Conservation (phyloP, 2,888 invertebrate species). For the Lepetodrilus schrolli region DNA sequence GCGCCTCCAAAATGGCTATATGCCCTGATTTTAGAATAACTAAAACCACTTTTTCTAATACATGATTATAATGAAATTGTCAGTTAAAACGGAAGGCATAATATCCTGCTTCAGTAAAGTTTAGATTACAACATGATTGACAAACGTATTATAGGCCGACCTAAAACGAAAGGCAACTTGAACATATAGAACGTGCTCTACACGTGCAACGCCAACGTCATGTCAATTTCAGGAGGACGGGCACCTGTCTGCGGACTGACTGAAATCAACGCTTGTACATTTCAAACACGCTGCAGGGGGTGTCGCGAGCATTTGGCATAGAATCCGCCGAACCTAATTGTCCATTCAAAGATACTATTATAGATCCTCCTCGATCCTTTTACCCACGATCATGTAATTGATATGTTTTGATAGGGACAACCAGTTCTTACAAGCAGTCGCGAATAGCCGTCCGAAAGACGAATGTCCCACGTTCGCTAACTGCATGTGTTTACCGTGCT, state of each 20-base stretch:
- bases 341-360: slow-evolving; percentile 25
- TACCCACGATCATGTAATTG: slow-evolving; percentile 25
- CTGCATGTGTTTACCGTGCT: slow-evolving; percentile 25
- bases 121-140: no score
- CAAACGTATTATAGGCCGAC: no score
- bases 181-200: no score
- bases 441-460: slow-evolving; percentile 14
- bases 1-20: no score
- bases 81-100: no score
- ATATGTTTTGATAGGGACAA: slow-evolving; percentile 24
- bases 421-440: background rate
- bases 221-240: slow-evolving; percentile 6
- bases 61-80: no score
- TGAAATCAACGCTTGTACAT: slow-evolving; percentile 21
- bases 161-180: no score
- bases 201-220: slow-evolving; percentile 10
- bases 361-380: slow-evolving; percentile 22
- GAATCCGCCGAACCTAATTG: slow-evolving; percentile 19
- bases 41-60: no score
- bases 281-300: slow-evolving; percentile 7
- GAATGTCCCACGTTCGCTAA: background rate
- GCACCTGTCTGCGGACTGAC: slow-evolving; percentile 14
- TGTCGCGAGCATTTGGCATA: slow-evolving; percentile 11
- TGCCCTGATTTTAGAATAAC: no score
- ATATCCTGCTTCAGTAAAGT: no score